Evolutionary conservation across 2,113 vertebrate species (phyloP).

Genomic region (Vanacampus margaritifer): DNA sequence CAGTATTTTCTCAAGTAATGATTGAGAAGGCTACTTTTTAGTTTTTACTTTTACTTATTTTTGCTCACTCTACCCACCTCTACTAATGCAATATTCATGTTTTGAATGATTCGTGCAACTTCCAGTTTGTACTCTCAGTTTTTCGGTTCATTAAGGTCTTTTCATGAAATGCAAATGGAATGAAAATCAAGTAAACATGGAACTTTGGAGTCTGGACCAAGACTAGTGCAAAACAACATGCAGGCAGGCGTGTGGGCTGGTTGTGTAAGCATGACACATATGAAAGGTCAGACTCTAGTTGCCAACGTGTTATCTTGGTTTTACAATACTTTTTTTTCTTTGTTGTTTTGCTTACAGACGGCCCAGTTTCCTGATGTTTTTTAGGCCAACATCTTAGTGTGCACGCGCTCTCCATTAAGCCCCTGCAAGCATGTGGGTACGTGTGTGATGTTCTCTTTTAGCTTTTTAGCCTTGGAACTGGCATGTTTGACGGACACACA

Average conservation of each 20-base stretch:
- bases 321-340: not conserved
- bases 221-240: slow-evolving; percentile 13
- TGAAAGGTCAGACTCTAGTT: slow-evolving; percentile 31
- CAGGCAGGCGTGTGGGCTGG: slow-evolving; percentile 9
- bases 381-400: slow-evolving; percentile 30
- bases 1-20: too few relatives aligned
- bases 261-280: slow-evolving; percentile 12
- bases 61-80: not conserved
- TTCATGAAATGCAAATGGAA: not conserved
- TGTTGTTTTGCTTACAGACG: not conserved
- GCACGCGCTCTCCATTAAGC: slow-evolving; percentile 40
- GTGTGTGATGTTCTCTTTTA: slow-evolving; percentile 28
- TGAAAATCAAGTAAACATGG: slow-evolving; percentile 1
- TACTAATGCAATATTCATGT: not conserved
- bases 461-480: slow-evolving; percentile 58
- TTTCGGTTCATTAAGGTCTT: not conserved
- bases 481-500: slow-evolving; percentile 37
- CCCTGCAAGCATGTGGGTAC: slow-evolving; percentile 36
- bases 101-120: not conserved
- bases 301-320: slow-evolving; percentile 11
- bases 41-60: not conserved
- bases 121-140: not conserved
- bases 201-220: slow-evolving; percentile 6
- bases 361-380: slow-evolving; percentile 16
- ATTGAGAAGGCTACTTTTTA: too few relatives aligned